Base-by-base conservation (phyloP, 2,888 invertebrate species). In the Cerastoderma edule region DNA sequence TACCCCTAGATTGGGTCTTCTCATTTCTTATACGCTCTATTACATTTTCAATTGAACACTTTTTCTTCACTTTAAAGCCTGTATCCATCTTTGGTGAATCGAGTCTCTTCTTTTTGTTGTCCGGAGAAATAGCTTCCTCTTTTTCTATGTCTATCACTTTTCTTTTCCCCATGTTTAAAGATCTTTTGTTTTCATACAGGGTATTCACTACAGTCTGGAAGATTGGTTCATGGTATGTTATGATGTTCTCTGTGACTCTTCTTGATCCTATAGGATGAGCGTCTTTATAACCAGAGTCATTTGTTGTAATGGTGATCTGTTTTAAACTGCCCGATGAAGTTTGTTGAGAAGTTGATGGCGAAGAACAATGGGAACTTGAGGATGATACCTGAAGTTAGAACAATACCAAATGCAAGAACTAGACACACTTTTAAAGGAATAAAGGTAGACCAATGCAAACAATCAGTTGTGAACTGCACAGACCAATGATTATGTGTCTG, bases 211-310 rank as follows among this genome's bases (percentile, higher is more conserved):
- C 75, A 22, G 77, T 71, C 28, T 80, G 80, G 67, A 80, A 80
- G 35, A 76, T 73, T 0, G 89, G 84, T 67, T 91, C 90, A 71
- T 88, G 87, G 70, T 91, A 91, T 0, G 91, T 88, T 27, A 87
- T 80, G 2, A 89, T 87, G 46, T 85, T 80, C 39, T 87, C 89
- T 1, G 89, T 83, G 0, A 88, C 88, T 65, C 83, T 80, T 28
- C 91, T 76, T 19, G 85, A 85, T 2, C 91, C 91, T 32, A 91
- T 90, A 48, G 87, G 88, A 73, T 91, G 91, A 30, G 82, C 74
- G 19, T 77, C 75, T 74, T 89, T 91, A 76, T 91, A 91, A 46
- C 76, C 33, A 60, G 39, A 24, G 24, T 60, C 60, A 30, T n/a
- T 27, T 39, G 57, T 57, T 32, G n/a, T 16, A 48, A 5, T 19